phyloP scores from a whole-genome alignment of 2,113 vertebrate genomes.

The Clarias batrachus region DNA sequence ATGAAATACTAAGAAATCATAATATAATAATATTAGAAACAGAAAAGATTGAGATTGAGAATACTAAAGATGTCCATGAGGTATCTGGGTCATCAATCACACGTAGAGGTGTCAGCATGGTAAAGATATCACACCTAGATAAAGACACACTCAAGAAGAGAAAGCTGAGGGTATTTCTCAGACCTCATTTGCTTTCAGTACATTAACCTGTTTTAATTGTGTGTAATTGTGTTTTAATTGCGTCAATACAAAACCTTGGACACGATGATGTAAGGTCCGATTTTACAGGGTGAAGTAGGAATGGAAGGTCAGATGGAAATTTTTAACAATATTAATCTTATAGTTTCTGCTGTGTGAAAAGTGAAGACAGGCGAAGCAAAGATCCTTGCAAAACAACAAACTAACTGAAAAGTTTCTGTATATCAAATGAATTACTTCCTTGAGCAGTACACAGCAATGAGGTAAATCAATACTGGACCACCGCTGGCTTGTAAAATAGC shows the following conservation, averaged over 20 bases:
- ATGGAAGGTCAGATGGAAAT: neutral
- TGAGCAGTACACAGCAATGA: neutral
- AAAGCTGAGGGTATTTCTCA: slow-evolving; percentile 5
- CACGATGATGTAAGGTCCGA: neutral
- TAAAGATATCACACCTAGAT: neutral
- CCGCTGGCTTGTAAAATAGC: neutral
- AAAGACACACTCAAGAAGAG: neutral
- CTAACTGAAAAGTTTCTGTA: neutral
- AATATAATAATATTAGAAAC: neutral
- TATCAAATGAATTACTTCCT: neutral
- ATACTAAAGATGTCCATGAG: neutral
- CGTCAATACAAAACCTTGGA: neutral
- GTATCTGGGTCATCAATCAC: neutral
- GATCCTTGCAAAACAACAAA: neutral
- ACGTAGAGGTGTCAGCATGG: neutral
- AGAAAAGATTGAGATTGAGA: neutral
- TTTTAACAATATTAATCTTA: neutral
- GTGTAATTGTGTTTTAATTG: neutral
- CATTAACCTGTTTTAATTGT: too few relatives aligned
- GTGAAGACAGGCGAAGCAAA: neutral
- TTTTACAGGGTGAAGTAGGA: neutral
- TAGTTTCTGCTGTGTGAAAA: neutral
- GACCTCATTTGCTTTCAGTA: neutral
- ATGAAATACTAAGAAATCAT: neutral
- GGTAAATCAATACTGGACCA: neutral